phyloP scores from a whole-genome alignment of 2,113 vertebrate genomes.

The Equus przewalskii region DNA sequence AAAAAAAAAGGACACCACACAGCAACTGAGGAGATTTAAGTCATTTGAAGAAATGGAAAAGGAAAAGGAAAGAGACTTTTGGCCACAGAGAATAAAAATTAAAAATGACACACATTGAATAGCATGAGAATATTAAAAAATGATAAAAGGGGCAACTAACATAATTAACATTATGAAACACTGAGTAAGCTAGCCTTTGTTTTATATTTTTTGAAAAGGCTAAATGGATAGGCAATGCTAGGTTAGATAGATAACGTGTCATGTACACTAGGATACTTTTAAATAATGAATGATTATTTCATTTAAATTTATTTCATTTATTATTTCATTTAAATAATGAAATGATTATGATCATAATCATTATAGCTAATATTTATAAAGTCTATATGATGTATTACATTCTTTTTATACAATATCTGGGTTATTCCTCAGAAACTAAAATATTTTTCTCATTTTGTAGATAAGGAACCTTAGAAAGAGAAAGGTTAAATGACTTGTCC shows the following conservation, averaged over 20 bases:
- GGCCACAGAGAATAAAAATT: not conserved
- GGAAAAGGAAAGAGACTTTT: not conserved
- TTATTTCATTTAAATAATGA: not conserved
- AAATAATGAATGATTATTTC: not conserved
- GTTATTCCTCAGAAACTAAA: conserved; percentile 2
- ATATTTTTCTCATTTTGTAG: not conserved
- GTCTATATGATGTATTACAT: not conserved
- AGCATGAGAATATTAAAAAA: not conserved
- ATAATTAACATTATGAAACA: not conserved
- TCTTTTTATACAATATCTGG: not conserved
- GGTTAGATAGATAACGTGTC: not conserved
- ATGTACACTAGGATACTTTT: not conserved
- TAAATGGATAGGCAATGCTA: not conserved
- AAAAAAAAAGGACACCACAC: not conserved
- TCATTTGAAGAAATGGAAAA: conserved; percentile 31
- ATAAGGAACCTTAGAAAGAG: not conserved
- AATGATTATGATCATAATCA: not conserved
- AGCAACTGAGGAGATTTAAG: not conserved
- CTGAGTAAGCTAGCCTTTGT: not conserved
- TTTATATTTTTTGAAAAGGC: not conserved
- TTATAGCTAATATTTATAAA: not conserved
- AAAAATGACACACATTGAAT: not conserved
- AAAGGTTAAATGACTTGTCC: not conserved
- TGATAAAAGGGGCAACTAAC: not conserved
- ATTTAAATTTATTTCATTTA: too few relatives aligned